Base-by-base conservation (phyloP, 2,888 invertebrate genomes). In the Thalpophila matura region DNA sequence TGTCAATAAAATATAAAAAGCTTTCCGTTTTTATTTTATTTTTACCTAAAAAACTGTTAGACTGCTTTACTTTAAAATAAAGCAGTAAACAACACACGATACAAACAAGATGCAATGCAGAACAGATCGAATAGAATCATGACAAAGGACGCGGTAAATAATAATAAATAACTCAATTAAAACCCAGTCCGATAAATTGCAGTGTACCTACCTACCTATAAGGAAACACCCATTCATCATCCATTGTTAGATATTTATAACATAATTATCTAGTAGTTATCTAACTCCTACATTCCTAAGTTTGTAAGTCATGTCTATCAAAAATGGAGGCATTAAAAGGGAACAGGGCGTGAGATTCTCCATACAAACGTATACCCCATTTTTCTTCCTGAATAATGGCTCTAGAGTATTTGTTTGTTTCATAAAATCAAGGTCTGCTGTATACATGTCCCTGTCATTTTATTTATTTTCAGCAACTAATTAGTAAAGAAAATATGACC, bases 1-100 rank as follows among this genome's bases (percentile, higher is more conserved):
- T 94, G 93, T 93, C 93, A 95, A 94, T 94, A 94, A 94, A 94
- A 88, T 79, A 82, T 84, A 83, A 88, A 89, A 91, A 85, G 84
- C 80, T 56, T 57, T 45, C 74, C 77, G 60, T 82, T 84, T 82
- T 86, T 81, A 79, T 85, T 87, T 84, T 73, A 57, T 80, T 78
- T 64, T 27, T 38, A 55, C 73, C 64, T 35, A 27, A 53, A 31
- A 33, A 26, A 4, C 7, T 20, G 7, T 31, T n/a, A 31, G 26
- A 26, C 16, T 26, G 3, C 10, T 26, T 9, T 12, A 55, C 9
- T 49, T 2, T 7, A 14, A 14, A 14, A n/a, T 22, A 16, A 14
- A 18, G 18, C 29, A 22, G 22, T 43, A 22, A 35, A 20, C 20
- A 16, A 7, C 40, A 16, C 26, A 38, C 10, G 14, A 24, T 12